Base-by-base conservation (phyloP, 2,888 invertebrate genomes). In the Mythimna vitellina region DNA sequence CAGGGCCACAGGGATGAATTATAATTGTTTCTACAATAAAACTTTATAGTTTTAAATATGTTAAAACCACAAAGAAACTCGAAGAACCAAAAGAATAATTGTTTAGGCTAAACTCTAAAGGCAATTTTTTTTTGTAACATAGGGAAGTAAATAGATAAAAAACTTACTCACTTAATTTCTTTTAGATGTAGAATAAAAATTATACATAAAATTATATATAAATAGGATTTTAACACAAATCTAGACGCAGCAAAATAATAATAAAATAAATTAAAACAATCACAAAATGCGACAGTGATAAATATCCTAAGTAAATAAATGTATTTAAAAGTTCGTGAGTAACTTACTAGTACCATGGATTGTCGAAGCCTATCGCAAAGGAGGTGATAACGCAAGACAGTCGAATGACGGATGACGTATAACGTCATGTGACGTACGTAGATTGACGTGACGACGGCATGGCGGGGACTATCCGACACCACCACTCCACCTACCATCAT, bases 401-500 rank as follows among this genome's bases (percentile, higher is more conserved):
- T 61, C 64, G 56, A 69, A 70, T 73, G 78, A 74, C 75, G 66
- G 65, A 72, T 81, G 76, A 75, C 63, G 80, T 78, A 74, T 81
- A 76, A 75, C 63, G 80, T 78, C 68, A 73, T 65, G 87, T 89
- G 87, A 84, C 53, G 75, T 66, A 42, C 74, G 90, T 89, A 89
- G 84, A 86, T 83, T 63, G 68, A 67, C 69, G 82, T 60, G 86
- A 78, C 80, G 82, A 84, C 89, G 90, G 90, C 85, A 96, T 96
- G 96, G 95, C 96, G 90, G 95, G 95, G 75, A 90, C 94, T 60
- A 94, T 94, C 72, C 91, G 96, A 85, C 95, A 95, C 76, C 95
- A 95, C 76, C 91, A 93, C 76, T 93, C 96, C 80, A 92, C 93
- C 25, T 92, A 95, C 88, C 94, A 95, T 80, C 95, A 94, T 76